Base-by-base conservation (phyloP, 2,113 vertebrate genomes). In the Galeopterus variegatus region DNA sequence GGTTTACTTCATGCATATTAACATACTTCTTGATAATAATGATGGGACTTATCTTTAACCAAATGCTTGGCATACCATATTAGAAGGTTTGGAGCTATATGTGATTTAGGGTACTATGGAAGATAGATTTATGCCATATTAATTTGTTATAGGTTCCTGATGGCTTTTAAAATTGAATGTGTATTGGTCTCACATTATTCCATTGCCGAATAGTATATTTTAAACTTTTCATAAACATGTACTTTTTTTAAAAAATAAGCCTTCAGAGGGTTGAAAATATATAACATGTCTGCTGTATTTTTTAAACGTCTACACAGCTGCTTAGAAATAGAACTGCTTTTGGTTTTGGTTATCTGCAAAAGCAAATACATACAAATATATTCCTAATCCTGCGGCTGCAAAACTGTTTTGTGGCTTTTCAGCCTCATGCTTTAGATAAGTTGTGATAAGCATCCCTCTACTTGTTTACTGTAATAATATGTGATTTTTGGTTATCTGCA, bases 1-100 rank as follows among this genome's bases (percentile, higher is more conserved):
- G 92, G 95, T 97, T 96, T 95, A 94, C 97, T 95, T 96, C 69
- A 73, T 90, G 77, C 79, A 52, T 96, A 12, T 84, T 95, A 75
- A 88, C 26, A 41, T 69, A 65, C 69, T 70, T 92, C 82, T 88
- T 97, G 87, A 97, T 96, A 96, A 87, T 94, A 96, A 82, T 52
- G 8, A 62, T 92, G 95, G 31, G 75, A 69, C n/a, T 82, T 84
- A 93, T 75, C 85, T 94, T 88, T 79, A 87, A 81, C 91, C 94
- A 97, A 96, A 95, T 92, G 86, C 79, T 97, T 79, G 65, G n/a
- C 82, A 89, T 85, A 75, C 60, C 76, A 19, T 96, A 87, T 91
- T 67, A 73, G 94, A 84, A 70, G 36, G 77, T 88, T 64, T 86
- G 95, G 26, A 97, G 65, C 87, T 91, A 3, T 84, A 58, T 90